Evolutionary conservation across 2,113 vertebrate genomes (phyloP).

Genomic region (Hucho hucho): DNA sequence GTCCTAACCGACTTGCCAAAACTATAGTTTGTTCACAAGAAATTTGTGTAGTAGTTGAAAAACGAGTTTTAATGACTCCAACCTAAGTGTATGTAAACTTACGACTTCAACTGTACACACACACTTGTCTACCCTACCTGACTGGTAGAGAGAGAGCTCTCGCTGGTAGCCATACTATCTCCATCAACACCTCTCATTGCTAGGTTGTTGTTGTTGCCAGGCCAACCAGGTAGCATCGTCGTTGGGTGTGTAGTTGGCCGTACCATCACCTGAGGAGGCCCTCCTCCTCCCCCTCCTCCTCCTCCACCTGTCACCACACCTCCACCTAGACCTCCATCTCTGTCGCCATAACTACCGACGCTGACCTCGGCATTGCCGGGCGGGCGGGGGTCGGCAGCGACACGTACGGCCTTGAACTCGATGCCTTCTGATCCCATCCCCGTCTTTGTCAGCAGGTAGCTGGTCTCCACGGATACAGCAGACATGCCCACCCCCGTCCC

Average conservation of each 20-base stretch:
- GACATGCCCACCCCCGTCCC: slow-evolving; percentile 45
- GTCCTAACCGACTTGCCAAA: no score
- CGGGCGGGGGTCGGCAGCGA: slow-evolving; percentile 50
- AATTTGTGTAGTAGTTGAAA: no score
- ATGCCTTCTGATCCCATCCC: slow-evolving; percentile 72
- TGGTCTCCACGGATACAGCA: slow-evolving; percentile 63
- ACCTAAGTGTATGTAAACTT: no score
- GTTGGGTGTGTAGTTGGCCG: slow-evolving; percentile 84
- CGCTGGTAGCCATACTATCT: slow-evolving; percentile 54
- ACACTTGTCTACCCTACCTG: slow-evolving; percentile 37
- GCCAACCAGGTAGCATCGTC: slow-evolving; percentile 49
- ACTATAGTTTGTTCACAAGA: no score
- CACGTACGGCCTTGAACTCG: slow-evolving; percentile 82
- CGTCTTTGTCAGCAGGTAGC: slow-evolving; percentile 83
- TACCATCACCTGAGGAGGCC: slow-evolving; percentile 88
- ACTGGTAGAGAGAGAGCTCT: slow-evolving; percentile 33
- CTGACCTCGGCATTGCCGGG: slow-evolving; percentile 57
- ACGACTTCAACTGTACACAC: no score
- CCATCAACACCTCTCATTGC: slow-evolving; percentile 35
- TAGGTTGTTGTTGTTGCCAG: slow-evolving; percentile 7
- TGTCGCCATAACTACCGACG: slow-evolving; percentile 50
- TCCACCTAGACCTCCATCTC: slow-evolving; percentile 72
- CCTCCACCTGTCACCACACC: no score
- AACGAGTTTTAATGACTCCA: no score
- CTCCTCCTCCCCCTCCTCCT: slow-evolving; percentile 71